A percentile compares a stretch with the other conserved stretches of the same genome.
These are phyloP conservation scores for Mirounga angustirostris DNA, from an alignment of 2,113 vertebrate genomes.

Conservation along the genomic window DNA sequence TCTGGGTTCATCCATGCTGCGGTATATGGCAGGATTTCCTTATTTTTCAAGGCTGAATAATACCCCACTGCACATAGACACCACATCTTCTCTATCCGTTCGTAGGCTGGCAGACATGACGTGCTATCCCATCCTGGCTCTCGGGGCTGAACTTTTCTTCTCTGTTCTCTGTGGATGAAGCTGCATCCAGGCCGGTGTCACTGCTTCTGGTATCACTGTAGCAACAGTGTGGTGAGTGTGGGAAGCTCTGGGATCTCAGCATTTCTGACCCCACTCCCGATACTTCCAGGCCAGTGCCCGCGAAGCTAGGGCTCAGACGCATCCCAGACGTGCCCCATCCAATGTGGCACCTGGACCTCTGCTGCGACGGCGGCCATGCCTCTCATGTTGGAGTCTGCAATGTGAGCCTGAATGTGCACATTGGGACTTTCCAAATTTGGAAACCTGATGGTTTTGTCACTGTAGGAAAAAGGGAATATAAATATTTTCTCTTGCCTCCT, in stretches of 20 bases:
- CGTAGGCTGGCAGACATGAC: fast-evolving
- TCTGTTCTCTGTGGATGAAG: neutral
- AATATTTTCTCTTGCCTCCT: neutral
- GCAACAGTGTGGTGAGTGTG: neutral
- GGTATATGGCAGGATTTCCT: neutral
- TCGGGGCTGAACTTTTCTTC: neutral
- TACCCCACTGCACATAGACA: too few species aligned
- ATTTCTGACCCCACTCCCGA: neutral
- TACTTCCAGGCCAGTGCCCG: neutral
- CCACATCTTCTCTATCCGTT: neutral
- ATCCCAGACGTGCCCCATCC: fast-evolving
- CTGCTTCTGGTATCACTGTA: neutral
- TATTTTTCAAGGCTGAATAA: neutral
- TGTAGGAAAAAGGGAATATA: neutral
- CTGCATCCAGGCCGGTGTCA: too few species aligned
- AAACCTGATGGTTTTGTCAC: neutral
- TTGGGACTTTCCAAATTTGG: neutral
- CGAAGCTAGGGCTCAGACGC: neutral
- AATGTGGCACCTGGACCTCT: neutral
- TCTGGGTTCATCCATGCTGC: neutral
- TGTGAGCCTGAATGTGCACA: neutral
- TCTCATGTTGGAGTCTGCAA: neutral
- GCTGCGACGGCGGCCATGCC: fast-evolving
- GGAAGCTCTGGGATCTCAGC: neutral
- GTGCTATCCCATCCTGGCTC: too few species aligned